These are phyloP conservation scores for Vireo altiloquus DNA, from an alignment of 2,113 vertebrate species.

Conservation along the genomic window DNA sequence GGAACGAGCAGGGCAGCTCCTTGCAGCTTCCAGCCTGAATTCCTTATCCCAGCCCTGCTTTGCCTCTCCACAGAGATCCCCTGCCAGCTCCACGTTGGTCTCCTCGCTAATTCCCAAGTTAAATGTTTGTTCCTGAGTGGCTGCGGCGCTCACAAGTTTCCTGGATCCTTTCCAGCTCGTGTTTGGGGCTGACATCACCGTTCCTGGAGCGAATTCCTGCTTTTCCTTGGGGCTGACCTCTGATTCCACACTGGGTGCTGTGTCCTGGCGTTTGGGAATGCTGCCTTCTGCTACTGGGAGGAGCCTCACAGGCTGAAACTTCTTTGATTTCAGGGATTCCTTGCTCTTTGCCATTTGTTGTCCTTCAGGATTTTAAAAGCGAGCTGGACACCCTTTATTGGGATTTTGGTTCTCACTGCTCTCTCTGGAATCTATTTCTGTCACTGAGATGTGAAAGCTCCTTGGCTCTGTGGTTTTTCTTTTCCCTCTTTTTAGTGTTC, in stretches of 20 bases:
- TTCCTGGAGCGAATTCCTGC: not conserved
- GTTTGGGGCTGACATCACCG: constrained; percentile 10
- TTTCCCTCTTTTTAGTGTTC: not conserved
- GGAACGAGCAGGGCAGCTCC: constrained; percentile 5
- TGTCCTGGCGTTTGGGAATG: not conserved
- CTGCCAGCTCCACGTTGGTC: not conserved
- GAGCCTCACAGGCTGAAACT: not conserved
- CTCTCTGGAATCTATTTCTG: not conserved
- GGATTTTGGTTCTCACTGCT: not conserved
- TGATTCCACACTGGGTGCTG: not conserved
- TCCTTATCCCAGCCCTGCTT: not conserved
- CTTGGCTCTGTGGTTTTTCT: not conserved
- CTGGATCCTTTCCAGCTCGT: not conserved
- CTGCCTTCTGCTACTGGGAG: not conserved
- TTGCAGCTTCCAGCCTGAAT: not conserved
- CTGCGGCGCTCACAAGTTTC: not conserved
- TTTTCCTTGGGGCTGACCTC: not conserved
- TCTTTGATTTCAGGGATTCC: not conserved
- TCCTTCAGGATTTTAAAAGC: not conserved
- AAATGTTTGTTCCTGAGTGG: not conserved
- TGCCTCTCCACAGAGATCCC: not conserved
- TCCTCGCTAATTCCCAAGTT: not conserved
- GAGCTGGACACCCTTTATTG: not conserved
- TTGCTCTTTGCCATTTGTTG: not conserved
- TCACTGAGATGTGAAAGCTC: not conserved